These are phyloP conservation scores for Apis cerana DNA, from an alignment of 1,140 invertebrate species.

Conservation along the genomic window DNA sequence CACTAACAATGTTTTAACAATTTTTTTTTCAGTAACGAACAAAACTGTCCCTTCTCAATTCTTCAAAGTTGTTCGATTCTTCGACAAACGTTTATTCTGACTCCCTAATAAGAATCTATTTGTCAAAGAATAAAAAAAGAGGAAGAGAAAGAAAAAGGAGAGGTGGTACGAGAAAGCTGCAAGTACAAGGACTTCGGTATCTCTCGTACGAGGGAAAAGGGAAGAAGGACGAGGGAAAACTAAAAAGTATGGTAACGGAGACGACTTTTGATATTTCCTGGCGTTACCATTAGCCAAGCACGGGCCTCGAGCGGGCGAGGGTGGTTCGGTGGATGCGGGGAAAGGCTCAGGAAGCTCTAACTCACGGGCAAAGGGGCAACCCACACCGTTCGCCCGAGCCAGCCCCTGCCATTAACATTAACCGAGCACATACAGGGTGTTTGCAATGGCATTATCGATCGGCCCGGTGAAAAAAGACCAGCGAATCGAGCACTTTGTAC, in stretches of 20 bases:
- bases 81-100: neutral
- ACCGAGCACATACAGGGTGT: conserved; percentile 70
- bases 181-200: neutral
- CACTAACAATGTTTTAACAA: neutral
- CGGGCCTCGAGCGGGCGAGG: conserved; percentile 45
- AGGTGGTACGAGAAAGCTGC: neutral
- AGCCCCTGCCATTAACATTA: conserved; percentile 75
- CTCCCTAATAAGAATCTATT: neutral
- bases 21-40: too few relatives aligned
- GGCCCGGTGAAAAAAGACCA: conserved; percentile 65
- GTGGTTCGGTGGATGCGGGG: conserved; percentile 64
- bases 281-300: conserved; percentile 66
- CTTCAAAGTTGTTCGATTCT: neutral
- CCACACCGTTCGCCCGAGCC: conserved; percentile 58
- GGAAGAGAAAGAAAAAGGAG: neutral
- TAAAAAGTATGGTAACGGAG: conserved; percentile 48
- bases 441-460: conserved; percentile 73
- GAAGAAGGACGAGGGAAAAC: neutral
- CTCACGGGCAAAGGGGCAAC: conserved; percentile 70
- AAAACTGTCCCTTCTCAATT: neutral
- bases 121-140: neutral
- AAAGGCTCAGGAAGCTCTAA: conserved; percentile 75
- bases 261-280: conserved; percentile 72
- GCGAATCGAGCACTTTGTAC: conserved; percentile 69
- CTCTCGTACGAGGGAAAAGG: neutral